Base-by-base conservation (phyloP, 37 sponge, comb jelly and placozoan species). In the Ephydatia muelleri region DNA sequence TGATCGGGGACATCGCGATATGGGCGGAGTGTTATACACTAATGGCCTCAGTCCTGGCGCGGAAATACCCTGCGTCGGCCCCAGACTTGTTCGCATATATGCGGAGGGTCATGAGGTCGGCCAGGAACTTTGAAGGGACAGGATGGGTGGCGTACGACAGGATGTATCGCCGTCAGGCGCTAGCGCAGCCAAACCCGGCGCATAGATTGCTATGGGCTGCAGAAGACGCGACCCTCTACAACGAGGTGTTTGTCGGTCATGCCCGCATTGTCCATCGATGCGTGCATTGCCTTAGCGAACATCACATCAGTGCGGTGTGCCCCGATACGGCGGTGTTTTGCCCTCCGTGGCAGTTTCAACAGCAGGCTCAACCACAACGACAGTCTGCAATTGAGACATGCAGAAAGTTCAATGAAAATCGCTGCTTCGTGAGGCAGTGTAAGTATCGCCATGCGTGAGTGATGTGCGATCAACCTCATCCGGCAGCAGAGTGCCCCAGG, bases 61-160 rank as follows among this genome's bases (percentile, higher is more conserved):
- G 30, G 70, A 69, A 29, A 29, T 69, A 69, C 11, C 70, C 70
- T 5, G 30, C 29, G 27, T 30, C 27, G 70, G 70, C 70, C 30
- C 29, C 70, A 31, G 29, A 69, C 70, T 29, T 69, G 70, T 69
- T 69, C 30, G 70, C 70, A 31, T 69, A 69, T 29, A 31, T 69
- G 70, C 27, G 70, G 11, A 69, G 70, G 70, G 30, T 69, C 6
- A 43, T 43, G 43, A 43, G 43, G 49, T 23, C 49, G n/a, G n/a
- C n/a, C n/a, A 43, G 78, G 36, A 48, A 37, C 3, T 77, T 30
- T 43, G 49, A 77, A 40, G 47, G 35, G 3, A 49, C 25, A 25
- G 27, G 32, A 13, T 82, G 82, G 82, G 72, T 82, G 12, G 38
- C 72, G 14, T 82, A 82, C 27, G 82, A 82, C 40, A 19, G 16